Conservation (phyloP, 2,888 invertebrate genomes). For the Galeopsomyia nigrocyanea region DNA sequence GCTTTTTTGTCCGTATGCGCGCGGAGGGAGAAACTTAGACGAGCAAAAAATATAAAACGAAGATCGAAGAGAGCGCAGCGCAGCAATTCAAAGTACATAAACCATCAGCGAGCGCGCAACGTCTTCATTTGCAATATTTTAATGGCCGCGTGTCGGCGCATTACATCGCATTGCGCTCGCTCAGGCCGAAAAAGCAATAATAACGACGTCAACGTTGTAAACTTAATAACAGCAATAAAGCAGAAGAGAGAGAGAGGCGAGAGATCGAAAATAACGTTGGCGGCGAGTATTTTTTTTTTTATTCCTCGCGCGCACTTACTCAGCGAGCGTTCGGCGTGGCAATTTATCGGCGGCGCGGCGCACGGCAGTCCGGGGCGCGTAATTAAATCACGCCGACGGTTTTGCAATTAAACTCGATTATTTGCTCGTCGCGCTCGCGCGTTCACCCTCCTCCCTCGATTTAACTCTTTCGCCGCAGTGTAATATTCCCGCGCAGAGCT, state of each 20-base stretch:
- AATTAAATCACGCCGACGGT: constrained; percentile 69
- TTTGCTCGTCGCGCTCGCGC: constrained; percentile 65
- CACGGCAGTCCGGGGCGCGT: constrained; percentile 53
- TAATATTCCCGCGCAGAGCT: constrained; percentile 56
- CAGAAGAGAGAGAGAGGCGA: constrained; percentile 1
- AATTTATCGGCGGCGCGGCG: constrained; percentile 41
- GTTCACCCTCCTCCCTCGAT: constrained; percentile 57
- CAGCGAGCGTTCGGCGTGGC: constrained; percentile 39
- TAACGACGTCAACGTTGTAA: constrained; percentile 36
- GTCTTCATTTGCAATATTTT: constrained; percentile 46
- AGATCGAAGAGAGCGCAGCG: neutral
- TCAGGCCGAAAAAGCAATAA: constrained; percentile 35
- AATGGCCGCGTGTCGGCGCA: too few relatives aligned
- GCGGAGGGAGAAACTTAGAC: neutral
- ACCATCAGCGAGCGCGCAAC: constrained; percentile 14
- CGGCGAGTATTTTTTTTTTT: constrained; percentile 18
- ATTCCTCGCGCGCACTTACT: constrained; percentile 39
- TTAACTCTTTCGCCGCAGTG: constrained; percentile 63
- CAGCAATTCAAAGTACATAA: constrained; percentile 1
- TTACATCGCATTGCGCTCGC: neutral
- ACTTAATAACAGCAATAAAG: constrained; percentile 45
- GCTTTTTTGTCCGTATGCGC: neutral
- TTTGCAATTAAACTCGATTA: constrained; percentile 70
- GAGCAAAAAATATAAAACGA: neutral
- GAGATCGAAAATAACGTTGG: constrained; percentile 31